Evolutionary conservation across 2,113 vertebrate genomes (phyloP), one percentile per base, ranked within the genome.

Genomic region (Oxygymnocypris stewartii): DNA sequence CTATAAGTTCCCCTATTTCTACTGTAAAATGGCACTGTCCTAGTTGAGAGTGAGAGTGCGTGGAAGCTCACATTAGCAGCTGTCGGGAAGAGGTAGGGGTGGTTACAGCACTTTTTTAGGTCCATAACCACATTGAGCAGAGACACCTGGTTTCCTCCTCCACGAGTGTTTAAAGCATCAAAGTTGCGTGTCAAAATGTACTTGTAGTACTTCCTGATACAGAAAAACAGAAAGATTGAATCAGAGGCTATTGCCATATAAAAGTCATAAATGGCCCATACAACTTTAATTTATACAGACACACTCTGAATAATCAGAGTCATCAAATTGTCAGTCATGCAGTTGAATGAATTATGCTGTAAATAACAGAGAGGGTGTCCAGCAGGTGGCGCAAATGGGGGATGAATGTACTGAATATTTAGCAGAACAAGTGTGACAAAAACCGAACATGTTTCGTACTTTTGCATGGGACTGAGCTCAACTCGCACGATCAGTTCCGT

Each of bases 31-130:
- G 25, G 35, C 51, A 69, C 76, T 57, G 54, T 77, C 14, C 47
- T 78, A 28, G 6, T 11, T 12, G 8, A 13, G 16, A 31, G 20
- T 76, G 20, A 82, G 35, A 82, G 35, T 67, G 25, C 42, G 16
- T 37, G 20, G 77, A 2, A 40, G 88, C 92, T 0, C 96, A 99
- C 97, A 92, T 95, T 98, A 31, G 98, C 98, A 71, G 98, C 98
- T 80, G 97, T 96, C 5, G 98, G 98, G 86, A 99, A 99, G 91
- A 99, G 97, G 92, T 99, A 99, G 6, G 98, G 98, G 89, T 99
- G 98, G 89, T 99, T 99, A 93, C 98, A 99, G 93, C 98, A 99
- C 90, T 99, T 99, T 93, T 99, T 99, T 79, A 99, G 95, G 92
- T 99, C 98, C 98, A 99, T 99, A 89, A 99, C 97, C 89, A 99